Base-by-base conservation (phyloP, 2,113 vertebrate genomes). In the Ondatra zibethicus region DNA sequence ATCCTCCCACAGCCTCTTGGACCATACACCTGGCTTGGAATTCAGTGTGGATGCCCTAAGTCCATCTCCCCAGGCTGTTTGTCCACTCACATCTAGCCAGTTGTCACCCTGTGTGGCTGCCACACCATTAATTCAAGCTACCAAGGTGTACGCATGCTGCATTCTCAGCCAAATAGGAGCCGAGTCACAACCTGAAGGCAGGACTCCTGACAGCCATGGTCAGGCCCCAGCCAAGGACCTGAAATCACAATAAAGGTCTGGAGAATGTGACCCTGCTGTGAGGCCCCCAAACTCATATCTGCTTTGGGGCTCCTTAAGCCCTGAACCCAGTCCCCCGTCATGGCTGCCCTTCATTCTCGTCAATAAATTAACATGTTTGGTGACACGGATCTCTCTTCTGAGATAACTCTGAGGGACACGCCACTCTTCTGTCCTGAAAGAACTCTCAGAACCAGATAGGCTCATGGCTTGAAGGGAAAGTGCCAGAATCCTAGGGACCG, bases 361-460 rank as follows among this genome's bases (percentile, higher is more conserved):
- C 36, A 52, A 65, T 58, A 11, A 72, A 45, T 80, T 77, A 68
- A 52, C 29, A 58, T 12, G 1, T 42, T 29, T 31, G 10, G 11
- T n/a, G 6, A n/a, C 65, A 50, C 63, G 27, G 52, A 36, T 58
- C 76, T 58, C 23, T 33, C 4, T 27, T 21, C 14, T 7, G 84
- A 87, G 39, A 2, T 45, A 61, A 16, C n/a, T 5, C 16, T 45
- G 1, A 0, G 0, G 52, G n/a, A 33, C 47, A 39, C n/a, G 5
- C 33, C 19, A 55, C 58, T 36, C 27, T 27, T 39, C 36, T 0
- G 1, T 45, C 29, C 2, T 0, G 0, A 3, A 45, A n/a, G 87
- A 73, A 47, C 47, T 7, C 55, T 0, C 21, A 52, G 47, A 33
- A 33, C 11, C 0, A 7, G 25, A 78, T 5, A 2, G 58, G 50